These are phyloP conservation scores for Papio anubis DNA, from an alignment of 2,113 vertebrate species.

Conservation along the genomic window DNA sequence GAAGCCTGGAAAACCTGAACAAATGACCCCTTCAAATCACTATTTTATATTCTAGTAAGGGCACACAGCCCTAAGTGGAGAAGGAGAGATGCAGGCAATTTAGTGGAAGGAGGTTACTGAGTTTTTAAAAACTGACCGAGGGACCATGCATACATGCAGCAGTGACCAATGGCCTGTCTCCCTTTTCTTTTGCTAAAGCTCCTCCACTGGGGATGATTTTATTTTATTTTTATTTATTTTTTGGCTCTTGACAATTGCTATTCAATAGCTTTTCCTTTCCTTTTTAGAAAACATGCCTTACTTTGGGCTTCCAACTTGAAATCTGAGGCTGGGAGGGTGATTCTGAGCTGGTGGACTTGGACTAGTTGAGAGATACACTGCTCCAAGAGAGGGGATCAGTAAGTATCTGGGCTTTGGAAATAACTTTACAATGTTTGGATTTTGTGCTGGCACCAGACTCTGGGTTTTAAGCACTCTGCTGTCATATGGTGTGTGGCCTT, in stretches of 20 bases:
- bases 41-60: not conserved
- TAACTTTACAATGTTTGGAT: constrained; percentile 69
- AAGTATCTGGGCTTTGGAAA: constrained; percentile 75
- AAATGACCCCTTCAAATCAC: not conserved
- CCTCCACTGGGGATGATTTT: not conserved
- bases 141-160: not conserved
- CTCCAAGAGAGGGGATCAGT: constrained; percentile 43
- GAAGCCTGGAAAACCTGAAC: not conserved
- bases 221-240: not conserved
- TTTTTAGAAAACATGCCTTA: not conserved
- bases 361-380: constrained; percentile 3
- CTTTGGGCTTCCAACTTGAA: rapidly evolving
- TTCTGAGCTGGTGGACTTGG: not conserved
- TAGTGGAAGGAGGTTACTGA: not conserved
- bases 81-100: not conserved
- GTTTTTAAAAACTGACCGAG: not conserved
- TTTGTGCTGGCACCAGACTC: constrained; percentile 66
- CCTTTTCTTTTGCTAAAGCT: not conserved
- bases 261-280: not conserved
- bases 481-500: constrained; percentile 67
- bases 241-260: not conserved
- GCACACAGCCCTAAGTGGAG: not conserved
- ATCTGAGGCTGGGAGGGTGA: not conserved
- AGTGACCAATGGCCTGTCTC: not conserved
- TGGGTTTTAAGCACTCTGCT: constrained; percentile 50